Evolutionary conservation across 2,113 vertebrate genomes (phyloP).

Genomic region (Oostethus manadensis): DNA sequence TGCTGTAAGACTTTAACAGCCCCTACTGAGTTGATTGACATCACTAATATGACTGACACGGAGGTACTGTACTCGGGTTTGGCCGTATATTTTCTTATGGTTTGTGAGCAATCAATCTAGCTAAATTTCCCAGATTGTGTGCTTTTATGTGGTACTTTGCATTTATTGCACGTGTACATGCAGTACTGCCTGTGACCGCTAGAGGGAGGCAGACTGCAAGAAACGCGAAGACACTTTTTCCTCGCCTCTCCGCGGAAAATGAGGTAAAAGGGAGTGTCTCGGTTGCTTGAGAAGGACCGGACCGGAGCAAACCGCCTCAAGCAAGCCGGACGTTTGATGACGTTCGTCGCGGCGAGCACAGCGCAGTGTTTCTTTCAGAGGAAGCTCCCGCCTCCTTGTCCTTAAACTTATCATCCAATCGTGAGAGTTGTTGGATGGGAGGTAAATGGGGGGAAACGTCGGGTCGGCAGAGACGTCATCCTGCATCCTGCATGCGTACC

Average conservation of each 20-base stretch:
- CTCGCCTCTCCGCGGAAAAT: neutral
- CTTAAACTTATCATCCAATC: neutral
- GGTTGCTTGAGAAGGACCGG: too few relatives aligned
- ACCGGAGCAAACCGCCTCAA: too few relatives aligned
- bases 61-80: too few relatives aligned
- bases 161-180: too few relatives aligned
- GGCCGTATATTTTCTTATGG: too few relatives aligned
- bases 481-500: too few relatives aligned
- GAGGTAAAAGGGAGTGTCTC: neutral
- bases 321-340: neutral
- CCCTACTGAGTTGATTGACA: too few relatives aligned
- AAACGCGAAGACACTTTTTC: neutral
- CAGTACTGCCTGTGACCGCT: neutral
- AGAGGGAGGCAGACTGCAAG: slow-evolving; percentile 1
- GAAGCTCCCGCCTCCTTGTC: neutral
- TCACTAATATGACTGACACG: too few relatives aligned
- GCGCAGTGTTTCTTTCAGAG: neutral
- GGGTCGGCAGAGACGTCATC: neutral
- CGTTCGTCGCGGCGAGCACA: neutral
- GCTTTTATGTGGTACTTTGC: too few relatives aligned
- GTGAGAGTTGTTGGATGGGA: neutral
- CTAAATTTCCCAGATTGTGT: too few relatives aligned
- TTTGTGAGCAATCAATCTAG: too few relatives aligned
- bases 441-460: neutral
- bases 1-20: too few relatives aligned